Percentiles rank a stretch among this genome's conserved stretches.
These are phyloP conservation scores for Drosophila fuyamai DNA, from an alignment of 1,140 invertebrate genomes.

Conservation along the genomic window DNA sequence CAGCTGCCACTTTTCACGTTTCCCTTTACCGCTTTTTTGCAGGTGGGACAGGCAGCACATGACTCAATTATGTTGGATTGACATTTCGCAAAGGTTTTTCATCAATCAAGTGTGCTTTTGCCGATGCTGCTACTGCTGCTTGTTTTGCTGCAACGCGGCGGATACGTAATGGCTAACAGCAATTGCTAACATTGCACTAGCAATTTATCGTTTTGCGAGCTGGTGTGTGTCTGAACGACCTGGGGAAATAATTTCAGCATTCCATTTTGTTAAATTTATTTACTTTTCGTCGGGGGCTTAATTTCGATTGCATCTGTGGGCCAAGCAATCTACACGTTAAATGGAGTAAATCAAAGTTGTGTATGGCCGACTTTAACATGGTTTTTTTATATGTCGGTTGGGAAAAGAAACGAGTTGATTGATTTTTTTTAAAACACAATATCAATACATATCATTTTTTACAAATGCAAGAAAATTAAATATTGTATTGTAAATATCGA, in stretches of 20 bases:
- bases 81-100: constrained; percentile 73
- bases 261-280: constrained; percentile 62
- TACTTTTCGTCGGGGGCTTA: constrained; percentile 34
- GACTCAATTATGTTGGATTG: constrained; percentile 78
- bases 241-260: constrained; percentile 58
- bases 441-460: too few species aligned
- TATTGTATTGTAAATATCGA: too few species aligned
- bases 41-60: constrained; percentile 24
- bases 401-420: background rate
- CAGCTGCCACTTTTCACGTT: constrained; percentile 39
- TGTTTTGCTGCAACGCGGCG: constrained; percentile 58
- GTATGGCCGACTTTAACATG: constrained; percentile 11
- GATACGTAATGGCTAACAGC: constrained; percentile 73
- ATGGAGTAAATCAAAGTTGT: constrained; percentile 16
- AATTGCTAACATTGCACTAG: constrained; percentile 67
- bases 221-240: constrained; percentile 35
- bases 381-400: background rate
- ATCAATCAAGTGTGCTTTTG: constrained; percentile 77
- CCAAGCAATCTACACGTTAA: constrained; percentile 23
- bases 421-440: constrained; percentile 2
- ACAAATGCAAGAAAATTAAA: too few species aligned
- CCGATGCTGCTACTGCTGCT: constrained; percentile 24
- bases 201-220: constrained; percentile 61
- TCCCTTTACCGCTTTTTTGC: constrained; percentile 29
- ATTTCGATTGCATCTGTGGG: constrained; percentile 54